These are phyloP conservation scores for Oryzias celebensis DNA, from an alignment of 2,113 vertebrate species.

Conservation along the genomic window DNA sequence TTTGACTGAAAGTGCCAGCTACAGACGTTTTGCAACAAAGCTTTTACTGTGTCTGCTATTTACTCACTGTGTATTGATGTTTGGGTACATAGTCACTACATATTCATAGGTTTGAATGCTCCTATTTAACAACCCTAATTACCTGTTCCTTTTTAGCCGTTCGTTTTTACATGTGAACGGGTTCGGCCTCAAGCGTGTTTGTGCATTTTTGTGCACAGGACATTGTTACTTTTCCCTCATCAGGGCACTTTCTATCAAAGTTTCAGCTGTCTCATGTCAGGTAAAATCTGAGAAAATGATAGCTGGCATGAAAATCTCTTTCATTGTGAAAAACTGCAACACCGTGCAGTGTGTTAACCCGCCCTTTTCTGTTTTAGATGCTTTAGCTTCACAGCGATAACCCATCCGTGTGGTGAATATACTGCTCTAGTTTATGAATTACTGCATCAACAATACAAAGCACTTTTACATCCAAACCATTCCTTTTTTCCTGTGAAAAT, in stretches of 20 bases:
- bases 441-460: conserved; percentile 60
- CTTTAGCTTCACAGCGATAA: conserved; percentile 55
- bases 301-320: conserved; percentile 33
- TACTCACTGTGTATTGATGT: conserved; percentile 59
- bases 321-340: conserved; percentile 59
- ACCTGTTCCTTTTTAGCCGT: conserved; percentile 22
- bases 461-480: conserved; percentile 62
- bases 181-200: conserved; percentile 13
- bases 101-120: conserved; percentile 65
- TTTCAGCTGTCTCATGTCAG: conserved; percentile 33
- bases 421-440: conserved; percentile 57
- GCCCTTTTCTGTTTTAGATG: conserved; percentile 43
- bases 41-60: conserved; percentile 56
- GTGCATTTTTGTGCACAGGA: conserved; percentile 39
- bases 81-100: conserved; percentile 64
- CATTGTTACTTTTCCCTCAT: conserved; percentile 15
- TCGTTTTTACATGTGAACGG: conserved; percentile 17
- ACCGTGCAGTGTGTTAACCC: conserved; percentile 36
- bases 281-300: conserved; percentile 15
- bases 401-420: conserved; percentile 56
- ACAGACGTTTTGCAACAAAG: conserved; percentile 48
- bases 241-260: conserved; percentile 40
- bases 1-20: conserved; percentile 67
- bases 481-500: conserved; percentile 44
- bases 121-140: conserved; percentile 39